phyloP scores from a whole-genome alignment of 2,113 vertebrate species.

The Brachypodius melanocephalos region DNA sequence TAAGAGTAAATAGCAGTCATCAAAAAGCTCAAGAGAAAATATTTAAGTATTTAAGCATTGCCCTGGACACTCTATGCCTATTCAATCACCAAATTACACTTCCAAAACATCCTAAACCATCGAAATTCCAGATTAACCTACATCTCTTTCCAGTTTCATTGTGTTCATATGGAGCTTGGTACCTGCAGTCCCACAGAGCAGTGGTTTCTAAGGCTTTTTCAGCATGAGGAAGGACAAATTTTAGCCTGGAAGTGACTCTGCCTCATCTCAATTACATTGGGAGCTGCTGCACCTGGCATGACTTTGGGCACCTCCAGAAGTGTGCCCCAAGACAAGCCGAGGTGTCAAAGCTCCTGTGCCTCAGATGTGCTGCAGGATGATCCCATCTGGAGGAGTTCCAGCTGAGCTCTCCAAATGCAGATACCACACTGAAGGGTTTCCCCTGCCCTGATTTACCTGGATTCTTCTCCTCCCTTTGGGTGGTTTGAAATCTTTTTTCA shows the following conservation, averaged over 20 bases:
- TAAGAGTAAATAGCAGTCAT: not conserved
- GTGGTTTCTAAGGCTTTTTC: not conserved
- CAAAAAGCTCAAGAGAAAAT: not conserved
- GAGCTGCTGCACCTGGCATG: not conserved
- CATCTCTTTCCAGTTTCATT: not conserved
- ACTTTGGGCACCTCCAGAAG: not conserved
- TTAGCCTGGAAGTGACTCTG: slow-evolving; percentile 30
- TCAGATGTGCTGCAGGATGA: not conserved
- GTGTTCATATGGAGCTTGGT: not conserved
- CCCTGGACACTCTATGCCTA: not conserved
- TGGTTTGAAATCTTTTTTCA: not conserved
- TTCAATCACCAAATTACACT: not conserved
- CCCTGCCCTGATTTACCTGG: not conserved
- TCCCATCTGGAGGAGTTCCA: not conserved
- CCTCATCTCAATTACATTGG: not conserved
- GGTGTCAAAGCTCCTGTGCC: not conserved
- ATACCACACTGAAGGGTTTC: fast-evolving
- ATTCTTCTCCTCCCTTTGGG: not conserved
- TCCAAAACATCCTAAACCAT: not conserved
- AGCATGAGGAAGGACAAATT: not conserved
- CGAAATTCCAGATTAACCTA: not conserved
- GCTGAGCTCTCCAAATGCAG: not conserved
- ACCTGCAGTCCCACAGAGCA: not conserved
- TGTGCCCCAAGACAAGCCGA: not conserved
- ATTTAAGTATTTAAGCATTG: not conserved